Evolutionary conservation across 92 coral and sea anemone genomes (phyloP).

Genomic region (Nematostella vectensis): DNA sequence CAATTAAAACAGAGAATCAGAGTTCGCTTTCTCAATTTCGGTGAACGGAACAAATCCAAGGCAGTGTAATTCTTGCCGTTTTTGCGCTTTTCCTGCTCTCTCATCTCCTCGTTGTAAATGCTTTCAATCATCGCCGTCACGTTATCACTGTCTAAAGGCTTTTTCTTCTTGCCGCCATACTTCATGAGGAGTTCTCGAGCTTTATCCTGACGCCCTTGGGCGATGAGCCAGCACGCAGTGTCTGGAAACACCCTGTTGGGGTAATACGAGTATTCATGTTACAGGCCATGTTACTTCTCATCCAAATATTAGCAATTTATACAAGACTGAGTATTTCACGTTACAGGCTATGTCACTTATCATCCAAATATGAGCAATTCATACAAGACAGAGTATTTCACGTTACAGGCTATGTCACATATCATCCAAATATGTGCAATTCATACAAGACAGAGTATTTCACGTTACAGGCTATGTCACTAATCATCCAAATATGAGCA

Average conservation of each 20-base stretch:
- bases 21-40: constrained; percentile 32
- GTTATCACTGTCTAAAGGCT: constrained; percentile 6
- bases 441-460: too few species aligned
- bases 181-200: constrained; percentile 14
- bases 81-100: not conserved
- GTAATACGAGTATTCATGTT: too few species aligned
- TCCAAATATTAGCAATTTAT: too few species aligned
- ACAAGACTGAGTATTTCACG: too few species aligned
- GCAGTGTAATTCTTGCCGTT: constrained; percentile 18
- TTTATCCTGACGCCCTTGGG: constrained; percentile 28
- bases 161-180: constrained; percentile 20
- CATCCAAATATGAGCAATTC: too few species aligned
- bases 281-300: too few species aligned
- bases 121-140: constrained; percentile 2
- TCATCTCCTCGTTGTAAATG: constrained; percentile 1
- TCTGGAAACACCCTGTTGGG: constrained; percentile 11
- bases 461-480: too few species aligned
- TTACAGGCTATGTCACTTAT: too few species aligned
- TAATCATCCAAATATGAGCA: too few species aligned
- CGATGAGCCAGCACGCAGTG: constrained; percentile 30
- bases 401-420: too few species aligned
- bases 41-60: constrained; percentile 22
- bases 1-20: constrained; percentile 11
- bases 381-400: too few species aligned
- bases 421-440: too few species aligned